Percentiles rank a stretch among this genome's conserved stretches.
Conservation (phyloP, 2,888 invertebrate genomes). For the Pinctada fucata region DNA sequence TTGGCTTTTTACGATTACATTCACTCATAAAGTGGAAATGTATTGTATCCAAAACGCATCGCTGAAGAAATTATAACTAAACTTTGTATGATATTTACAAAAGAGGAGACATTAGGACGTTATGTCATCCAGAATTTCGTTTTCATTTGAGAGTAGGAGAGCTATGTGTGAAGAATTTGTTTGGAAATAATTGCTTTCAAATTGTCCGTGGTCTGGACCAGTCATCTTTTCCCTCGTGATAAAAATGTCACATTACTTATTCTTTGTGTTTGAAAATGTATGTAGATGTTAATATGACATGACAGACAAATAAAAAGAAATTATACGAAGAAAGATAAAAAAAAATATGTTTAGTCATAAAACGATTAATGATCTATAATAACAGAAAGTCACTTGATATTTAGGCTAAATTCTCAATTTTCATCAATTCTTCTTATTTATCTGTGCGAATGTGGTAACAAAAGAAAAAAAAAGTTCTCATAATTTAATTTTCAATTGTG, state of each 20-base stretch:
- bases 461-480: too few species aligned
- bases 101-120: background rate
- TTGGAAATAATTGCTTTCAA: background rate
- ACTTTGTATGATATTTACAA: background rate
- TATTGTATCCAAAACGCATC: background rate
- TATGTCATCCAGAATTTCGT: background rate
- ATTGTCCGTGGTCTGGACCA: background rate
- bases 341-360: too few species aligned
- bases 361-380: too few species aligned
- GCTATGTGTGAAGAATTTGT: background rate
- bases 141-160: background rate
- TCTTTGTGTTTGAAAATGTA: background rate
- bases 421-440: too few species aligned
- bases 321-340: too few species aligned
- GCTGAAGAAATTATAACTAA: background rate
- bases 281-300: too few species aligned
- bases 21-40: background rate
- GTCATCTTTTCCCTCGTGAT: background rate
- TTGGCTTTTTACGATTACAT: background rate
- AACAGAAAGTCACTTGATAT: too few species aligned
- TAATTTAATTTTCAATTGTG: too few species aligned
- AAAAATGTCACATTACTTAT: background rate
- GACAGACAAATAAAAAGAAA: too few species aligned
- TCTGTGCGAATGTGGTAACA: too few species aligned
- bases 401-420: too few species aligned